A percentile compares a stretch with the other conserved stretches of the same genome.
Conservation (phyloP, 2,888 invertebrate species). For the Phania funesta region DNA sequence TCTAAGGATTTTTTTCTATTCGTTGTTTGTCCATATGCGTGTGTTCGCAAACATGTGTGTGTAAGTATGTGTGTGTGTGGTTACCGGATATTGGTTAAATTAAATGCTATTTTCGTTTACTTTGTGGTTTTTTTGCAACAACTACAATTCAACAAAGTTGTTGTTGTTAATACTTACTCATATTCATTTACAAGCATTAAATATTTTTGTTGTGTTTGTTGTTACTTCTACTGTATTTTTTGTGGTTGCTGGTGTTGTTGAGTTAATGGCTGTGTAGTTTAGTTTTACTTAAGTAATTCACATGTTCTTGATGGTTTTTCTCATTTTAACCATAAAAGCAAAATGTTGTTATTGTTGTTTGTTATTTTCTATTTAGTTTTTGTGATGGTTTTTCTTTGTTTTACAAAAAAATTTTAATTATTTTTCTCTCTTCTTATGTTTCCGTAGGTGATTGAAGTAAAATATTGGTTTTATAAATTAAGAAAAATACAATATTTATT, state of each 20-base stretch:
- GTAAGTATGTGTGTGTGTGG: conserved; percentile 56
- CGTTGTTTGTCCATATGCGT: background rate
- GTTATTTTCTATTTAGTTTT: conserved; percentile 6
- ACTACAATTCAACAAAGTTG: conserved; percentile 62
- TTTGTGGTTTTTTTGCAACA: conserved; percentile 70
- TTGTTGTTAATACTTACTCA: conserved; percentile 59
- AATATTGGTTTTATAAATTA: background rate
- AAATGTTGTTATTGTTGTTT: conserved; percentile 32
- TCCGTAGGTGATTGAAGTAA: background rate
- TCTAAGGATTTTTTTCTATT: background rate
- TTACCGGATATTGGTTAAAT: conserved; percentile 71
- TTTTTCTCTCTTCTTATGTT: background rate
- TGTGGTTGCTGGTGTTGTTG: conserved; percentile 15
- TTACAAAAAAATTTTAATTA: conserved; percentile 12
- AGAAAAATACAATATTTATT: background rate
- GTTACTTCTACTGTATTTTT: conserved; percentile 31
- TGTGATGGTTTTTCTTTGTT: conserved; percentile 29
- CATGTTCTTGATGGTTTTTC: conserved; percentile 29
- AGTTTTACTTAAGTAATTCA: conserved; percentile 22
- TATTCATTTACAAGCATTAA: conserved; percentile 66
- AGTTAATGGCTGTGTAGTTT: conserved; percentile 32
- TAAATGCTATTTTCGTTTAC: conserved; percentile 74
- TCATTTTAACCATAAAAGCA: conserved; percentile 34
- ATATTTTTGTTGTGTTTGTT: conserved; percentile 19
- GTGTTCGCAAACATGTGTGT: conserved; percentile 46